Evolutionary conservation across 1,140 invertebrate genomes (phyloP).

Genomic region (Brachionus koreanus): DNA sequence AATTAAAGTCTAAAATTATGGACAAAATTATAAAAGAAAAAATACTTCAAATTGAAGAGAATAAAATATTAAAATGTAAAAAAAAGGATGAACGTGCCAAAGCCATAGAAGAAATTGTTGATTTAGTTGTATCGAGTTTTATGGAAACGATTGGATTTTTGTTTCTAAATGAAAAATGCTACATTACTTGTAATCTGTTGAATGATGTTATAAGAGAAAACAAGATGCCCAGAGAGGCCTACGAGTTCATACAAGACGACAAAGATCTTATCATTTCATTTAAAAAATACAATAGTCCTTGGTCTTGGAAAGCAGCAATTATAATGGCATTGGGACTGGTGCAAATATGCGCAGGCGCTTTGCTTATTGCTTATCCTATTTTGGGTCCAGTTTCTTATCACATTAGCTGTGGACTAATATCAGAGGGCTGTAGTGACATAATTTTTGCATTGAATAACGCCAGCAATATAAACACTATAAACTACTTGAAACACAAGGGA

Average conservation of each 20-base stretch:
- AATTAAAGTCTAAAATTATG: neutral
- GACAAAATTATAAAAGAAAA: neutral
- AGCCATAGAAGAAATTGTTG: neutral
- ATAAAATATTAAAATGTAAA: neutral
- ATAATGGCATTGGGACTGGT: neutral
- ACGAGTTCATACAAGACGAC: neutral
- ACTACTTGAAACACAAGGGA: neutral
- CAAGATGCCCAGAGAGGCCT: neutral
- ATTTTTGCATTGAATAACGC: neutral
- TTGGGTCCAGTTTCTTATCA: neutral
- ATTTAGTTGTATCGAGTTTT: neutral
- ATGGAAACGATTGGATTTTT: neutral
- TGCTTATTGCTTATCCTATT: neutral
- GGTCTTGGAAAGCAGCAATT: neutral
- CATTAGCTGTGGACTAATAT: neutral
- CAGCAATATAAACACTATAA: neutral
- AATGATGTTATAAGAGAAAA: neutral
- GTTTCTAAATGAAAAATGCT: neutral
- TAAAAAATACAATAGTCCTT: neutral
- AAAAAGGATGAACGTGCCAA: neutral
- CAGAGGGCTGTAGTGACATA: neutral
- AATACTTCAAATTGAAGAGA: neutral
- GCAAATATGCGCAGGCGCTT: neutral
- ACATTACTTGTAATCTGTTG: neutral
- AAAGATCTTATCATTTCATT: neutral